Evolutionary conservation across 2,113 vertebrate species (phyloP), one percentile per base, ranked within the genome.

Genomic region (Plotosus lineatus): DNA sequence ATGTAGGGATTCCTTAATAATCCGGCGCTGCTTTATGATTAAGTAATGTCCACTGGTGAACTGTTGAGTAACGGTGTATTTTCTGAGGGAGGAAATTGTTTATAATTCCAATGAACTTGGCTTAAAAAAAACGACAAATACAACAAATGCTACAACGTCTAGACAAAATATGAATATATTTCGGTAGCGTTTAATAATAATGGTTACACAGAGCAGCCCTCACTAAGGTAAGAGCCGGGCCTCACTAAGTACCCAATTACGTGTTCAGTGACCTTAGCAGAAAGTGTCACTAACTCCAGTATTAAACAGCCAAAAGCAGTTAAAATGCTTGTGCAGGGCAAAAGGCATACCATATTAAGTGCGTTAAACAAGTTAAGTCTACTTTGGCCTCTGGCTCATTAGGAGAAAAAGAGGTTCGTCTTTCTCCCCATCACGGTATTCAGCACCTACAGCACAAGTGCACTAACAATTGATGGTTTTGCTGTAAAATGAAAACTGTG

Each of bases 221-320:
- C 36, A 38, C 66, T 69, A 82, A 80, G 50, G 73, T 46, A 76
- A 84, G 77, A 56, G 68, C 68, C 6, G 26, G 58, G 74, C 55
- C 83, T 51, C 77, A 80, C 80, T 83, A 85, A 86, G 60, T 80
- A 80, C 19, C 68, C 80, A 86, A 86, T 84, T 84, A 84, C 75
- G 83, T 82, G 83, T 83, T 80, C 82, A 77, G 74, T 84, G 85
- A 86, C 83, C 85, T 84, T 84, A 80, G 75, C 68, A 15, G 74
- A 33, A 78, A 63, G 83, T 82, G 80, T 82, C 77, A 82, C 80
- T 75, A 80, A 83, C 77, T 84, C 77, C 48, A 63, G 85, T 75
- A 77, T 80, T 80, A 80, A 63, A 81, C 36, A 83, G 74, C 60
- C 81, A 79, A 65, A 48, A 75, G 79, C 77, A 79, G 76, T 79